Evolutionary conservation across 2,113 vertebrate species (phyloP).

Genomic region (Lipotes vexillifer): DNA sequence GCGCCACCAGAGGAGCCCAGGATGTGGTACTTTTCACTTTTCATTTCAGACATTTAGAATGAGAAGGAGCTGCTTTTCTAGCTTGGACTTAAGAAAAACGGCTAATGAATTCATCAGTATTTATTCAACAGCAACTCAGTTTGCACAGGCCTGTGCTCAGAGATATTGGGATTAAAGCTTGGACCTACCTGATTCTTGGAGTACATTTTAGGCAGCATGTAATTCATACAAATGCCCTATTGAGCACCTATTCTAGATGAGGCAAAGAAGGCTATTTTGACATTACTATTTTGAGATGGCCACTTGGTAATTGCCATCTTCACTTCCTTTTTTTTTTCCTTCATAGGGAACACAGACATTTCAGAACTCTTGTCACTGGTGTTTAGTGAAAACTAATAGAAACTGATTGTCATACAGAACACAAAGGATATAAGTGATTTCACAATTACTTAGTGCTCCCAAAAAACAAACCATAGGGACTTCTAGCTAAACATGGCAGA

Average conservation of each 20-base stretch:
- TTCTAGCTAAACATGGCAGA: neutral
- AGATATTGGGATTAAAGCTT: neutral
- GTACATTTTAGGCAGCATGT: neutral
- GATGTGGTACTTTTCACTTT: neutral
- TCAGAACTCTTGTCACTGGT: conserved; percentile 2
- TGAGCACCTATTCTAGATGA: neutral
- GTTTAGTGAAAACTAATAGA: conserved; percentile 39
- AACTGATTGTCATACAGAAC: neutral
- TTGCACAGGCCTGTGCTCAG: neutral
- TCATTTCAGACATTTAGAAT: neutral
- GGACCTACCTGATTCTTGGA: neutral
- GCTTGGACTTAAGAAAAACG: neutral
- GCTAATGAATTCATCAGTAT: neutral
- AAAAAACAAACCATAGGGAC: neutral
- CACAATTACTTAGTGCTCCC: neutral
- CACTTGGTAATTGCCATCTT: neutral
- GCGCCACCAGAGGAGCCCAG: too few species aligned
- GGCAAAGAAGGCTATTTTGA: neutral
- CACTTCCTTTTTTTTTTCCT: neutral
- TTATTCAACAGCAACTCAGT: neutral
- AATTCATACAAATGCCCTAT: neutral
- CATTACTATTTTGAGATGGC: conserved; percentile 9
- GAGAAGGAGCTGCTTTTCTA: neutral
- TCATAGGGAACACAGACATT: conserved; percentile 5
- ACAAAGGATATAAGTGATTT: conserved; percentile 10